Percentiles rank a stretch among this genome's conserved stretches.
Conservation (phyloP, 2,113 vertebrate genomes). For the Ailurus styani region DNA sequence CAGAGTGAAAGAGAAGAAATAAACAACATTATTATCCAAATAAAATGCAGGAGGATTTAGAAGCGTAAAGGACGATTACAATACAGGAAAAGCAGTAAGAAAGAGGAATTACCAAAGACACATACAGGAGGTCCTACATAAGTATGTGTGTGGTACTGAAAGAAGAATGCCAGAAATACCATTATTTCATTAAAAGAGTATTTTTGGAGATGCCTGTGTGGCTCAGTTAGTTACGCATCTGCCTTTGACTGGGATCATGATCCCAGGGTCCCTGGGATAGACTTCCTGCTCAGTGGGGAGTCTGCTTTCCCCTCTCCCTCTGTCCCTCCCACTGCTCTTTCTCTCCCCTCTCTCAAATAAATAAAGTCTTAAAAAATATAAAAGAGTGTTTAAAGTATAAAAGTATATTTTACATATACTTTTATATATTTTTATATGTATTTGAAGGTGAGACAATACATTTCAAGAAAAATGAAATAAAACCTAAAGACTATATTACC, state of each 20-base stretch:
- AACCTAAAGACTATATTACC: not conserved
- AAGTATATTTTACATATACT: no score
- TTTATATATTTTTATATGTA: no score
- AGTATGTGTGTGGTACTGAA: not conserved
- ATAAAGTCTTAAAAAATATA: not conserved
- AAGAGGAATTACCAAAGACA: not conserved
- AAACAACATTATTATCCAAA: not conserved
- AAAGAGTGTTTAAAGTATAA: not conserved
- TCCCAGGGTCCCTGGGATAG: not conserved
- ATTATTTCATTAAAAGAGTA: not conserved
- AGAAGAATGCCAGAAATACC: not conserved
- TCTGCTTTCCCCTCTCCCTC: not conserved
- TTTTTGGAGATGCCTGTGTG: not conserved
- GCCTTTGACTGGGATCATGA: not conserved
- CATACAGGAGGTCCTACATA: not conserved
- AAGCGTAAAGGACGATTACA: not conserved
- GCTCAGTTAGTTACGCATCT: not conserved
- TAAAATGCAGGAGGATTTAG: not conserved
- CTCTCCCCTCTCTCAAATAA: not conserved
- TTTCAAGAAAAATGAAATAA: not conserved
- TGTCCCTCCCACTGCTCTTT: accelerated
- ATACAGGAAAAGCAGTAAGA: not conserved
- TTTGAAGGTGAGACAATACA: not conserved
- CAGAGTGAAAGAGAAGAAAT: not conserved
- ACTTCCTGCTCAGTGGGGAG: not conserved